These are phyloP conservation scores for Etheostoma spectabile DNA, from an alignment of 2,113 vertebrate genomes.

Conservation along the genomic window DNA sequence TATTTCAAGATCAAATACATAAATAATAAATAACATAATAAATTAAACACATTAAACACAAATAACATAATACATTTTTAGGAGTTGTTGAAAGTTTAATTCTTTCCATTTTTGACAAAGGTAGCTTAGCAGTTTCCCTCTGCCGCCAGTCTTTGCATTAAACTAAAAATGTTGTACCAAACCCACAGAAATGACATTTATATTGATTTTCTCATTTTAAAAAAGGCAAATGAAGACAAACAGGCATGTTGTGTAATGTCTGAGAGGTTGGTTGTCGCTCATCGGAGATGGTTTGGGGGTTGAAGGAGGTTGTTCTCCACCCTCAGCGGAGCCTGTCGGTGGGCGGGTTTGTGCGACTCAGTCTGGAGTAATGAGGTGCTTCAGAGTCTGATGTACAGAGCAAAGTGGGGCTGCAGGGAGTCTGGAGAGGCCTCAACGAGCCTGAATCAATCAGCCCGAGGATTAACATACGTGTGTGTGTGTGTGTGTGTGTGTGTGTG, in stretches of 20 bases:
- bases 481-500: constrained; percentile 38
- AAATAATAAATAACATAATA: too few species aligned
- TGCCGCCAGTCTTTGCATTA: too few species aligned
- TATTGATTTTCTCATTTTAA: not conserved
- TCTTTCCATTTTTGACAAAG: too few species aligned
- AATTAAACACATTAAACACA: too few species aligned
- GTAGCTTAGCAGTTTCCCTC: too few species aligned
- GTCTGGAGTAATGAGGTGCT: constrained; percentile 60
- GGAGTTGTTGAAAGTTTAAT: too few species aligned
- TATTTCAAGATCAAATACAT: not conserved
- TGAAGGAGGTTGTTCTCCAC: constrained; percentile 42
- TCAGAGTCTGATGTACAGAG: constrained; percentile 38
- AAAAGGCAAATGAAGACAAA: not conserved
- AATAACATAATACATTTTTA: too few species aligned
- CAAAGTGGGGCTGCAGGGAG: constrained; percentile 34
- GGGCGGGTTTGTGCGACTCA: constrained; percentile 53
- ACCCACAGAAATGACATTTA: not conserved
- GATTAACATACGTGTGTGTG: constrained; percentile 55
- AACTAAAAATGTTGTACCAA: too few species aligned
- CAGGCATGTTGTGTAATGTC: not conserved
- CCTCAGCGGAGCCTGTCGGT: constrained; percentile 51
- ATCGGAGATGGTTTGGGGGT: not conserved
- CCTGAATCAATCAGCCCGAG: constrained; percentile 44
- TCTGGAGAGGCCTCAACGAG: constrained; percentile 57
- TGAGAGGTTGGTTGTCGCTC: not conserved